phyloP scores from a whole-genome alignment of 1,140 invertebrate genomes.

The Temnothorax nylanderi region DNA sequence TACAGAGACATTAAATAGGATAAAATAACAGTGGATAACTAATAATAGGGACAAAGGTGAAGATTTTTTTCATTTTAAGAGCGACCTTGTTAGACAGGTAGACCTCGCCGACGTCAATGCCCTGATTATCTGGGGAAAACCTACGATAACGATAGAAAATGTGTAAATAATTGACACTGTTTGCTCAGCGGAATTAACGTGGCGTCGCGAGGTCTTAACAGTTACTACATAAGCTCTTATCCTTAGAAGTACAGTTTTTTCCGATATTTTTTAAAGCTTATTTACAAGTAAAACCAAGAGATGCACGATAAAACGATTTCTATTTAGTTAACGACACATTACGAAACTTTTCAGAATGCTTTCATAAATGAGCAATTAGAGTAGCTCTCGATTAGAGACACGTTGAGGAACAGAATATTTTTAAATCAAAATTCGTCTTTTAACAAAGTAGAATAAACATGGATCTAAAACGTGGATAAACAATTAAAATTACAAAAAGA shows the following conservation, averaged over 20 bases:
- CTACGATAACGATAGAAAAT: slow-evolving; percentile 64
- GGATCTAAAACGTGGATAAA: not conserved
- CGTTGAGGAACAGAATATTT: not conserved
- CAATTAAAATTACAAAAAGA: not conserved
- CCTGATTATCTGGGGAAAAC: slow-evolving; percentile 67
- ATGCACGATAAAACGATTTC: not conserved
- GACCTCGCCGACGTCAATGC: not conserved
- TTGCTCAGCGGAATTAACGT: not conserved
- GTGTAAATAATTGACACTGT: slow-evolving; percentile 51
- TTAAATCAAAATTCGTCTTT: not conserved
- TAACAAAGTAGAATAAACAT: not conserved
- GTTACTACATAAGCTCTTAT: not conserved
- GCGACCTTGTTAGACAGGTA: not conserved
- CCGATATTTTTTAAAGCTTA: not conserved
- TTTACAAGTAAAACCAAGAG: not conserved
- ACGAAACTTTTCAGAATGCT: not conserved
- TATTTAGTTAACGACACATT: not conserved
- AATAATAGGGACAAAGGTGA: not conserved
- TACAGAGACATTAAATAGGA: slow-evolving; percentile 11
- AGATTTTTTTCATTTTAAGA: not conserved
- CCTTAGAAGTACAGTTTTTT: not conserved
- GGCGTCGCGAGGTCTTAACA: not conserved
- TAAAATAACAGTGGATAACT: not conserved
- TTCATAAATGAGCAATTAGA: not conserved
- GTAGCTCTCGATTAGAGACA: not conserved